phyloP scores from a whole-genome alignment of 2,888 invertebrate genomes.

The Lottia gigantea region DNA sequence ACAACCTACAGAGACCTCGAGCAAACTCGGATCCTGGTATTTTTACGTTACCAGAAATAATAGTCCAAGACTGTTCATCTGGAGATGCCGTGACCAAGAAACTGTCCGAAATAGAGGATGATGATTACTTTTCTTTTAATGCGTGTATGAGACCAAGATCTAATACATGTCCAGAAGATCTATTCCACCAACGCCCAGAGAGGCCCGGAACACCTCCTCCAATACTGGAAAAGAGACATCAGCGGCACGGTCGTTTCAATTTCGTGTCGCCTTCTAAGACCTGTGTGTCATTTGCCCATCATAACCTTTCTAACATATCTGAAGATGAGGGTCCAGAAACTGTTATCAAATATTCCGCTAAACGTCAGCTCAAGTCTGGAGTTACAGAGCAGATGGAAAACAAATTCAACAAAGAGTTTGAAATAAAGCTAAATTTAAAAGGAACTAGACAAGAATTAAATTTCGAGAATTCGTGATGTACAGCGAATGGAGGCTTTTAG shows the following conservation, averaged over 20 bases:
- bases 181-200: not conserved
- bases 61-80: not conserved
- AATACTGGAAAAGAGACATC: not conserved
- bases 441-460: not conserved
- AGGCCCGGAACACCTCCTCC: not conserved
- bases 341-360: not conserved
- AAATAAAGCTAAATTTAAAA: not conserved
- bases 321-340: not conserved
- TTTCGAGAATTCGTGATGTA: no score
- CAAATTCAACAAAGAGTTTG: not conserved
- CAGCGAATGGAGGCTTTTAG: no score
- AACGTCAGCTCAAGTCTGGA: not conserved
- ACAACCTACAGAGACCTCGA: not conserved
- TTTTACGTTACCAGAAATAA: constrained; percentile 2
- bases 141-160: not conserved
- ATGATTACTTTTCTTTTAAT: not conserved
- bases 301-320: not conserved
- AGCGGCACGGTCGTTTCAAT: not conserved
- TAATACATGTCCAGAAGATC: not conserved
- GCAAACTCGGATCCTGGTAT: not conserved
- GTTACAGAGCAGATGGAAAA: not conserved
- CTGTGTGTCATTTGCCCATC: not conserved
- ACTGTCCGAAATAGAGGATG: not conserved
- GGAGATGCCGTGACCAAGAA: not conserved
- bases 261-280: not conserved